Evolutionary conservation across 2,888 invertebrate genomes (phyloP).

Genomic region (Drosophila lutescens): DNA sequence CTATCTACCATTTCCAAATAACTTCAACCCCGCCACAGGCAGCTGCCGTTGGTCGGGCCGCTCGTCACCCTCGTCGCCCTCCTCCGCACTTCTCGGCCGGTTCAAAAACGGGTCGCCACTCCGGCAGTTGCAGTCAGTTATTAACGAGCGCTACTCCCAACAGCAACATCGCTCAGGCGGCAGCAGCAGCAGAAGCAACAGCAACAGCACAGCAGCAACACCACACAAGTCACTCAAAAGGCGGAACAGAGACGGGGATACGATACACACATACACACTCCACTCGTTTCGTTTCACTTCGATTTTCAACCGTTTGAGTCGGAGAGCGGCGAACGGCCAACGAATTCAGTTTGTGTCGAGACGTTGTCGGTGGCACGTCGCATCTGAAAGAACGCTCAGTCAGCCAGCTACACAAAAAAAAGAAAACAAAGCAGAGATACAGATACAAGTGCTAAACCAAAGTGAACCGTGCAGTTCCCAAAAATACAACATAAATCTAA

Average conservation of each 20-base stretch:
- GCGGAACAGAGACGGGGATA: conserved; percentile 18
- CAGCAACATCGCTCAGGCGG: conserved; percentile 60
- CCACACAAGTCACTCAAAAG: conserved; percentile 76
- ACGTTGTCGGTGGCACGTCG: conserved; percentile 79
- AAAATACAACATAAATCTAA: background rate
- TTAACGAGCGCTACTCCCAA: conserved; percentile 82
- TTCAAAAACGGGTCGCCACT: conserved; percentile 82
- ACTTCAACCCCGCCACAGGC: conserved; percentile 71
- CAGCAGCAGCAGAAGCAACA: conserved; percentile 10
- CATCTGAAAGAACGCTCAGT: conserved; percentile 56
- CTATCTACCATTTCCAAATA: conserved; percentile 81
- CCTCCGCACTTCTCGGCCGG: conserved; percentile 42
- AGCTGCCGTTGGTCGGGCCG: conserved; percentile 27
- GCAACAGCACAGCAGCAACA: conserved; percentile 45
- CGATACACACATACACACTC: conserved; percentile 33
- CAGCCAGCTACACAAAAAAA: conserved; percentile 51
- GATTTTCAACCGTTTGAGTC: conserved; percentile 81
- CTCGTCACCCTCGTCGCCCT: conserved; percentile 3
- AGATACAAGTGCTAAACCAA: conserved; percentile 7
- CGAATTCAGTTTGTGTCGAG: conserved; percentile 80
- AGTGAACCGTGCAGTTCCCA: conserved; percentile 5
- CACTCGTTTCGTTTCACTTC: conserved; percentile 28
- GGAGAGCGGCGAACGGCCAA: conserved; percentile 65
- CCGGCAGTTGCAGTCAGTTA: conserved; percentile 82
- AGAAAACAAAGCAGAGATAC: background rate